Conservation (phyloP, 37 sponge, comb jelly and placozoan species). For the Dysidea cf. avara region DNA sequence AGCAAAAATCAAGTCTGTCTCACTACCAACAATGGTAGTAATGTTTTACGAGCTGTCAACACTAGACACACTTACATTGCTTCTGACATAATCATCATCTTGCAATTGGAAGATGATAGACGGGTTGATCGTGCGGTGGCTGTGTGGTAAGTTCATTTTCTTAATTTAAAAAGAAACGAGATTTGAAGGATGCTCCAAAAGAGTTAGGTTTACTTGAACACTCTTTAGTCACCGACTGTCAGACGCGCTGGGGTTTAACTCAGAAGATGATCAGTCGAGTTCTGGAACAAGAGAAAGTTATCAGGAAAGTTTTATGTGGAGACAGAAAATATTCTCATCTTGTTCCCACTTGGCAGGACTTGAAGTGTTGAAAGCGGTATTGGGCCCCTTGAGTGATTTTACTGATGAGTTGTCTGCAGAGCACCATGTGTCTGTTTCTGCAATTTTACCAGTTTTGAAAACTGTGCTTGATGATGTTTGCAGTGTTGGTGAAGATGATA, state of each 20-base stretch:
- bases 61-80: slow-evolving; percentile 25
- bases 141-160: slow-evolving; percentile 33
- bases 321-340: too few species aligned
- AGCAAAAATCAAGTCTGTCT: slow-evolving; percentile 9
- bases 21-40: slow-evolving; percentile 33
- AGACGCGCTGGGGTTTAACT: slow-evolving; percentile 28
- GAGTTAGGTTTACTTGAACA: too few species aligned
- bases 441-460: slow-evolving; percentile 18
- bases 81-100: slow-evolving; percentile 42
- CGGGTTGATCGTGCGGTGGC: slow-evolving; percentile 27
- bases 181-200: slow-evolving; percentile 12
- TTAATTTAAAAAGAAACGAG: slow-evolving; percentile 15
- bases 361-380: slow-evolving; percentile 26
- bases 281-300: slow-evolving; percentile 18
- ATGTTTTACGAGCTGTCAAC: slow-evolving; percentile 9
- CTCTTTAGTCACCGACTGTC: too few species aligned
- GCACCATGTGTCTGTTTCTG: slow-evolving; percentile 19
- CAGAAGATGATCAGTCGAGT: slow-evolving; percentile 13
- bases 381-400: slow-evolving; percentile 20
- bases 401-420: slow-evolving; percentile 36
- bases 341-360: not conserved
- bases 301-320: slow-evolving; percentile 2
- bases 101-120: slow-evolving; percentile 11
- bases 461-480: not conserved
- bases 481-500: too few species aligned